Evolutionary conservation across 1,140 invertebrate species (phyloP).

Genomic region (Lepidurus apus): DNA sequence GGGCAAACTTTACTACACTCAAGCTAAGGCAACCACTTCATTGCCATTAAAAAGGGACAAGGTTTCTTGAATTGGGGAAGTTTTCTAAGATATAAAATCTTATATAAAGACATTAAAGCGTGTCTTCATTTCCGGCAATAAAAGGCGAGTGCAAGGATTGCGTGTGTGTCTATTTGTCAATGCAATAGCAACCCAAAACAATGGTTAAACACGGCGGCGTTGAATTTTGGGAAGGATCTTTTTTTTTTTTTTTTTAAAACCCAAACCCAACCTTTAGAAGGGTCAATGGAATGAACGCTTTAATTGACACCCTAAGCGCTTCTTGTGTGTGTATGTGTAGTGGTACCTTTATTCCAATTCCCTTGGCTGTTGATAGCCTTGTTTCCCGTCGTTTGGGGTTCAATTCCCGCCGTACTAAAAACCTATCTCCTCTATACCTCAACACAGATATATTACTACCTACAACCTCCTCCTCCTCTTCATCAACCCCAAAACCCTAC

Average conservation of each 20-base stretch:
- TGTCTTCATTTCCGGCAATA: slow-evolving; percentile 10
- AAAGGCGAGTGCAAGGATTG: neutral
- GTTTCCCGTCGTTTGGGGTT: neutral
- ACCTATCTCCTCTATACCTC: neutral
- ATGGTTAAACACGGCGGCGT: neutral
- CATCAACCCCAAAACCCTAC: neutral
- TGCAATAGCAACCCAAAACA: neutral
- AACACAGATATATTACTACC: no score
- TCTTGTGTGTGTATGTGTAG: neutral
- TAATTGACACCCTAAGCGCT: slow-evolving; percentile 21
- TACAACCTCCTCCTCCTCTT: no score
- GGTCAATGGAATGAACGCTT: slow-evolving; percentile 21
- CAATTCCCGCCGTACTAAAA: slow-evolving; percentile 1
- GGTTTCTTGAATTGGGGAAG: neutral
- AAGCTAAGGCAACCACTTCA: no score
- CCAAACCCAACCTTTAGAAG: neutral
- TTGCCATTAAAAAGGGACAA: no score
- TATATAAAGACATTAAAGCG: slow-evolving; percentile 13
- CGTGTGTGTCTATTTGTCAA: slow-evolving; percentile 7
- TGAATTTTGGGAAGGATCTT: neutral
- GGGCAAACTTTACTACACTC: no score
- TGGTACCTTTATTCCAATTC: neutral
- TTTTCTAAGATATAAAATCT: neutral
- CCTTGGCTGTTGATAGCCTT: neutral
- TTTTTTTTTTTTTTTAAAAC: neutral